Evolutionary conservation across 2,113 vertebrate genomes (phyloP), one percentile per base, ranked within the genome.

Genomic region (Micromys minutus): DNA sequence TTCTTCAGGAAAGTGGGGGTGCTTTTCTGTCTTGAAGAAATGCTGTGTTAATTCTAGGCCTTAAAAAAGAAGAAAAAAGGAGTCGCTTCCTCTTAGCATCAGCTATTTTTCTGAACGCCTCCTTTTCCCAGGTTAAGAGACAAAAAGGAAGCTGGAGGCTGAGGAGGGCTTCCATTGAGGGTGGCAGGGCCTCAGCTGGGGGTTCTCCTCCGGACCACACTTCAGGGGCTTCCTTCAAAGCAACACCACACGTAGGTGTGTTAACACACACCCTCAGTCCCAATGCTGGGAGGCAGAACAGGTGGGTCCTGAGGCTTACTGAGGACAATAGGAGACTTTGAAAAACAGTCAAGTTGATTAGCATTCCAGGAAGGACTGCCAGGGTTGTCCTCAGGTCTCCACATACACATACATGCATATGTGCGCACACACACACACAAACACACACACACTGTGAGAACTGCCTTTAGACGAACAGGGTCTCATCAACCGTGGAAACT

Each of bases 1-100:
- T 91, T 74, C 89, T 75, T 76, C 19, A 87, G n/a, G 52, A 91
- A 95, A 91, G 72, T 71, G 52, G 34, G 52, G 65, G 79, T 84
- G 16, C 10, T 65, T 93, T 89, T 50, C 77, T 94, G 90, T 67
- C 83, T 95, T 72, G 17, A 65, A 88, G 75, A 69, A 57, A 91
- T 34, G 15, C 29, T 71, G 61, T 81, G n/a, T 87, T 75, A 93
- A 87, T 47, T 89, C 15, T 9, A 17, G 42, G 61, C 55, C 77
- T 69, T n/a, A 47, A 42, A 31, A 87, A 91, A 61, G 57, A 45
- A 87, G 87, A 85, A 91, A 86, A 55, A n/a, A 71, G 21, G 36
- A 29, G 16, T 39, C 63, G 50, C 36, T 39, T 57, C n/a, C 31
- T 36, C 42, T 69, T 52, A 55, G 3, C 1, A 4, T 13, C 24